Percentiles rank a stretch among this genome's conserved stretches.
Conservation (phyloP, 2,797 vertebrate genomes). For the Apogon talboti region DNA sequence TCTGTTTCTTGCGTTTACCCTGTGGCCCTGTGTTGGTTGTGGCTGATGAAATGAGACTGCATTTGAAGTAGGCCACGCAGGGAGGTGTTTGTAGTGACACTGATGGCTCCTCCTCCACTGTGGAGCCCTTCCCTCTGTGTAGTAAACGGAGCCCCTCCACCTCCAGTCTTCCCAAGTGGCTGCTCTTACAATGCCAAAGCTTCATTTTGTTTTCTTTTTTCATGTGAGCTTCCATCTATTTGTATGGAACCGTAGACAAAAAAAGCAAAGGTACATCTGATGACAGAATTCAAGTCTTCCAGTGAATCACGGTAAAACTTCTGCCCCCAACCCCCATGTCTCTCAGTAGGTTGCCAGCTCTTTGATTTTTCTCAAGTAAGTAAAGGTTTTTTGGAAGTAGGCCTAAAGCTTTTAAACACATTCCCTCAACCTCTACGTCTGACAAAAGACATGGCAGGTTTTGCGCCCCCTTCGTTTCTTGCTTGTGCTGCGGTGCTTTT, state of each 20-base stretch:
- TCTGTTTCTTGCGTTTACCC: conserved; percentile 77
- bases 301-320: conserved; percentile 54
- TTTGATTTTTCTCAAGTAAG: conserved; percentile 60
- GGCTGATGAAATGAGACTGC: conserved; percentile 72
- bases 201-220: conserved; percentile 21
- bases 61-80: conserved; percentile 72
- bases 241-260: conserved; percentile 38
- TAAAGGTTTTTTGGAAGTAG: conserved; percentile 63
- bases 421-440: conserved; percentile 62
- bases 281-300: conserved; percentile 54
- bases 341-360: conserved; percentile 54
- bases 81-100: conserved; percentile 73
- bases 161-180: conserved; percentile 36
- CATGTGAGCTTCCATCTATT: conserved; percentile 37
- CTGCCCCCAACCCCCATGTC: conserved; percentile 48
- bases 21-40: conserved; percentile 65
- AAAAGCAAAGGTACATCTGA: conserved; percentile 60
- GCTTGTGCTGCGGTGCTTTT: conserved; percentile 58
- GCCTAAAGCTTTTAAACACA: conserved; percentile 70
- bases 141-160: conserved; percentile 38
- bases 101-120: conserved; percentile 57
- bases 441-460: conserved; percentile 72
- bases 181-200: conserved; percentile 33
- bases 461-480: conserved; percentile 57
- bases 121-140: conserved; percentile 50